These are phyloP conservation scores for Pitta sordida DNA, from an alignment of 2,113 vertebrate species.

Conservation along the genomic window DNA sequence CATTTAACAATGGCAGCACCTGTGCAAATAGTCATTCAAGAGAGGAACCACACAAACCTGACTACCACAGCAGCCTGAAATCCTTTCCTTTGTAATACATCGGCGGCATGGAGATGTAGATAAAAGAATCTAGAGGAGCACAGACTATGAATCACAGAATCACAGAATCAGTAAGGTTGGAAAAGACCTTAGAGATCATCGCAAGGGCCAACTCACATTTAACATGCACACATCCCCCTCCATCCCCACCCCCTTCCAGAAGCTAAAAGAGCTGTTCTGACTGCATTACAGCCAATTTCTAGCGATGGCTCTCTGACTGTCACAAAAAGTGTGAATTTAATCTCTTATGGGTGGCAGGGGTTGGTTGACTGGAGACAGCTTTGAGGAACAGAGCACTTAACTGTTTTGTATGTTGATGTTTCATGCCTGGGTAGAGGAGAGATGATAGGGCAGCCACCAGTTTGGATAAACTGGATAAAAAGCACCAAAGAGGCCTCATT, in stretches of 20 bases:
- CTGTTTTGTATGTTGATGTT: slow-evolving; percentile 25
- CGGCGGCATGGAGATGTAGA: background rate
- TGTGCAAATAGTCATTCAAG: background rate
- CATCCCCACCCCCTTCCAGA: background rate
- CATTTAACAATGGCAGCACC: background rate
- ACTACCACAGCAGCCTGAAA: background rate
- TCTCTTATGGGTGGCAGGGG: background rate
- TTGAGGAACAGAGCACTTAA: slow-evolving; percentile 24
- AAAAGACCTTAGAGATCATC: too few species aligned
- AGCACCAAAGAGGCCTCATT: slow-evolving; percentile 15
- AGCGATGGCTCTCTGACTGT: background rate
- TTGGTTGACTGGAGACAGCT: slow-evolving; percentile 32
- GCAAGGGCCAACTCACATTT: background rate
- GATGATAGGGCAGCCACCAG: background rate
- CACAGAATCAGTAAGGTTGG: too few species aligned
- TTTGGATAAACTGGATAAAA: slow-evolving; percentile 15
- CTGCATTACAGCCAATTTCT: background rate
- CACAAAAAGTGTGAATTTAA: background rate
- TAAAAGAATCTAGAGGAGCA: background rate
- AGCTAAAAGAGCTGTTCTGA: background rate
- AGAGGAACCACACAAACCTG: background rate
- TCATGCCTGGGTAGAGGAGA: background rate
- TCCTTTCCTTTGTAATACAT: background rate
- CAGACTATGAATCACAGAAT: too few species aligned
- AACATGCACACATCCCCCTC: background rate